These are phyloP conservation scores for Cynopterus brachyotis DNA, from an alignment of 2,113 vertebrate genomes.

Conservation along the genomic window DNA sequence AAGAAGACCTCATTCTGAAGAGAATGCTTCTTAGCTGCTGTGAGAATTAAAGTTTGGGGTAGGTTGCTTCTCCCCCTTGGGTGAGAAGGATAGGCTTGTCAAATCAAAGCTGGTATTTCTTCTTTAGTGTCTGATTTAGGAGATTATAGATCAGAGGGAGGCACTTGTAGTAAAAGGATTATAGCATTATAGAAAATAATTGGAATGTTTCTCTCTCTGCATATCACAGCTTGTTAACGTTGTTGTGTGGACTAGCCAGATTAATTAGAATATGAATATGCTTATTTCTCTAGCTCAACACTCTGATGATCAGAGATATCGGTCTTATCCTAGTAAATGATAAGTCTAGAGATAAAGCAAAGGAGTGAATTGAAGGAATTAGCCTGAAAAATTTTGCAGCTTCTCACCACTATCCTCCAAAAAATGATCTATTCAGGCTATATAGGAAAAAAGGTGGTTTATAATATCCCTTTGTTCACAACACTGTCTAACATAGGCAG, in stretches of 20 bases:
- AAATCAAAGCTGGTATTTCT: slow-evolving; percentile 67
- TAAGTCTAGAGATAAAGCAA: not conserved
- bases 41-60: not conserved
- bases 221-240: slow-evolving; percentile 71
- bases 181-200: slow-evolving; percentile 75
- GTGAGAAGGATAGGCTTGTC: slow-evolving; percentile 48
- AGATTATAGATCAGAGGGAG: slow-evolving; percentile 71
- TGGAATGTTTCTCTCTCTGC: slow-evolving; percentile 61
- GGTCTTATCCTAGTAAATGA: not conserved
- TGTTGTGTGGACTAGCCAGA: slow-evolving; percentile 46
- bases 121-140: slow-evolving; percentile 60
- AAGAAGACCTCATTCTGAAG: not conserved
- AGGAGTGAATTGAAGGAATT: slow-evolving; percentile 17
- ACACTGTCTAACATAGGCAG: not conserved
- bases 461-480: not conserved
- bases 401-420: not conserved
- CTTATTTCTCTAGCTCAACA: slow-evolving; percentile 59
- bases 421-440: not conserved
- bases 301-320: slow-evolving; percentile 48
- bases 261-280: slow-evolving; percentile 58
- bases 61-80: not conserved
- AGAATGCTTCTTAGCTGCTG: not conserved
- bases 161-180: slow-evolving; percentile 69
- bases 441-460: not conserved
- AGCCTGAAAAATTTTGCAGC: not conserved